Evolutionary conservation across 2,113 vertebrate species (phyloP), one percentile per base, ranked within the genome.

Genomic region (Pungitius pungitius): DNA sequence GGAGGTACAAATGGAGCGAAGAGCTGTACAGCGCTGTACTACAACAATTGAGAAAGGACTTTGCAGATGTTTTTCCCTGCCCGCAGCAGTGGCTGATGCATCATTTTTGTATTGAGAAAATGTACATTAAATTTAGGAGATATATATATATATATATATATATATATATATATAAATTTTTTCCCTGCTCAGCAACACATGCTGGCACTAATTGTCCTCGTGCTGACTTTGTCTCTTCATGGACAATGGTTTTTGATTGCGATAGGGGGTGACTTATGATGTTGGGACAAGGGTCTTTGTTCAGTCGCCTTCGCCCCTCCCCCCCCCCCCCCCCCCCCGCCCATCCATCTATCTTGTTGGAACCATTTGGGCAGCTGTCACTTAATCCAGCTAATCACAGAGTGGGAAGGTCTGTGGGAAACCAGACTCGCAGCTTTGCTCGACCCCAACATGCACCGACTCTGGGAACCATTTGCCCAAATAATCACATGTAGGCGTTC

Each of bases 351-450:
- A 91, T 92, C 90, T 87, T 86, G 91, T 86, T 90, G 88, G 80
- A 89, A 87, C 88, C 91, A 90, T 93, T 93, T 92, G 89, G 91
- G 93, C 94, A 95, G 94, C 93, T 95, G 94, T 93, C 93, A 92
- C 90, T 93, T 95, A 95, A 95, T 94, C 94, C 94, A 91, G 90
- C 93, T 94, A 95, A 95, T 94, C 93, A 93, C 89, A 85, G 86
- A 88, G 85, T 79, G 85, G 84, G 78, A 82, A 77, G 83, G 88
- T 89, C 86, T 90, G 88, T 92, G 90, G 90, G 90, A 92, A 92
- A 91, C 90, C 88, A 90, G 89, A 75, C 91, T n/a, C 43, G 8
- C 73, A 75, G 87, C 84, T 90, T 87, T 84, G 81, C 83, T 82
- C 81, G 8, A 77, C 68, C 80, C 68, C 66, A 73, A 58, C 75